Percentiles rank a stretch among this genome's conserved stretches.
These are phyloP conservation scores for Rousettus madagascariensis DNA, from an alignment of 2,797 vertebrate genomes.

Conservation along the genomic window DNA sequence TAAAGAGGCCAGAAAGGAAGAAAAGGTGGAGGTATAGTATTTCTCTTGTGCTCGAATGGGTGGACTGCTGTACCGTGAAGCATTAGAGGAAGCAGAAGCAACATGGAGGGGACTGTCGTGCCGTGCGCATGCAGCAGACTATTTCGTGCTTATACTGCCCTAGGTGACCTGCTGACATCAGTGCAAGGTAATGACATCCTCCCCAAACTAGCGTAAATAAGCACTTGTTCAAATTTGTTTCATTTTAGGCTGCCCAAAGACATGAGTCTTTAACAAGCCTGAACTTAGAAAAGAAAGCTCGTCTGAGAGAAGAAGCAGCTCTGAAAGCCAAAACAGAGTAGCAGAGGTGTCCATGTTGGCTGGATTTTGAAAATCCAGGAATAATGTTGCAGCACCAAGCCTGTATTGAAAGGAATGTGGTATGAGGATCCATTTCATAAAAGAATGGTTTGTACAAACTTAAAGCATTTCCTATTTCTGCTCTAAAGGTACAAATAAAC, in stretches of 20 bases:
- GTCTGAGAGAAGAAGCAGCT: constrained; percentile 84
- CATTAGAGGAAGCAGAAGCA: too few relatives aligned
- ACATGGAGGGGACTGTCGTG: too few relatives aligned
- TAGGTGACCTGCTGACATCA: too few relatives aligned
- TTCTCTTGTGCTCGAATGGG: too few relatives aligned
- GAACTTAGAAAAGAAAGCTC: constrained; percentile 93
- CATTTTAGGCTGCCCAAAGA: constrained; percentile 85
- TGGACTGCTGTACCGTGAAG: too few relatives aligned
- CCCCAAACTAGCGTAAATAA: background rate
- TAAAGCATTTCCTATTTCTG: constrained; percentile 14
- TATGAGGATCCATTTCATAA: background rate
- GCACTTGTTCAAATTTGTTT: constrained; percentile 23
- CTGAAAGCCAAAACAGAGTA: constrained; percentile 70
- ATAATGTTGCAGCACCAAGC: background rate
- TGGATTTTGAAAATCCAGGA: constrained; percentile 42
- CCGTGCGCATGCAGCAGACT: too few relatives aligned
- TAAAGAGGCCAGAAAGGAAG: too few relatives aligned
- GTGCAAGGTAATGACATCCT: background rate
- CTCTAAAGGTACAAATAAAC: constrained; percentile 68
- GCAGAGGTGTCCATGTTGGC: background rate
- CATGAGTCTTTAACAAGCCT: constrained; percentile 85
- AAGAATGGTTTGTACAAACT: constrained; percentile 11
- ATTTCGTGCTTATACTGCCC: too few relatives aligned
- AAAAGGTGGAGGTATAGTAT: too few relatives aligned
- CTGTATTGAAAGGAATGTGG: background rate